Conservation (phyloP, 2,797 vertebrate species). For the Platyrinchus mystaceus region DNA sequence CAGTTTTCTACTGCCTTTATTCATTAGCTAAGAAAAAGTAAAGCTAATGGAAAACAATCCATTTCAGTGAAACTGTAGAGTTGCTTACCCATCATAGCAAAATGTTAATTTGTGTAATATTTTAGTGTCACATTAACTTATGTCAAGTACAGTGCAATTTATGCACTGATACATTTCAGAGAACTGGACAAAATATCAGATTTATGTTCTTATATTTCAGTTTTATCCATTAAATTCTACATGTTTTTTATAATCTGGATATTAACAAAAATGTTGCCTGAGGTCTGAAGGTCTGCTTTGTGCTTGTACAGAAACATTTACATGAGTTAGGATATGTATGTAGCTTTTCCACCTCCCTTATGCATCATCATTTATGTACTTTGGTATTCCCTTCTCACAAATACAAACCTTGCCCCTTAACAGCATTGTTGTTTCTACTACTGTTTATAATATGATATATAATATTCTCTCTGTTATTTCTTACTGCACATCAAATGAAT, state of each 20-base stretch:
- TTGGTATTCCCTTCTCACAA: neutral
- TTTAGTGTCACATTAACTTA: neutral
- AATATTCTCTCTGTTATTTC: neutral
- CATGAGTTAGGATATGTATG: neutral
- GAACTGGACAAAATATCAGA: neutral
- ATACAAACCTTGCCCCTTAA: neutral
- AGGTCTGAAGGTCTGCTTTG: neutral
- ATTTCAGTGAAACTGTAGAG: neutral
- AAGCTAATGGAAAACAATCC: constrained; percentile 25
- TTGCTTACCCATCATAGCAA: constrained; percentile 8
- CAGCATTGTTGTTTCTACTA: neutral
- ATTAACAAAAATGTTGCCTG: neutral
- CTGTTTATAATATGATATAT: neutral
- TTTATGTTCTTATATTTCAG: neutral
- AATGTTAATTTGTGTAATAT: neutral
- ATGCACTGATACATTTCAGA: neutral
- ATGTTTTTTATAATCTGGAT: neutral
- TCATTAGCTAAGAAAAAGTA: constrained; percentile 19
- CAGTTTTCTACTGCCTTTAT: constrained; percentile 22
- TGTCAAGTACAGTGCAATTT: neutral
- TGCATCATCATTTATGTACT: neutral
- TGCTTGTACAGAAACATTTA: neutral
- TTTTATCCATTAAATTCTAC: neutral
- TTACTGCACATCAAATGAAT: neutral
- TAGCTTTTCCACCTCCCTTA: neutral